phyloP scores from a whole-genome alignment of 2,797 vertebrate genomes.

The Chloroceryle inda region DNA sequence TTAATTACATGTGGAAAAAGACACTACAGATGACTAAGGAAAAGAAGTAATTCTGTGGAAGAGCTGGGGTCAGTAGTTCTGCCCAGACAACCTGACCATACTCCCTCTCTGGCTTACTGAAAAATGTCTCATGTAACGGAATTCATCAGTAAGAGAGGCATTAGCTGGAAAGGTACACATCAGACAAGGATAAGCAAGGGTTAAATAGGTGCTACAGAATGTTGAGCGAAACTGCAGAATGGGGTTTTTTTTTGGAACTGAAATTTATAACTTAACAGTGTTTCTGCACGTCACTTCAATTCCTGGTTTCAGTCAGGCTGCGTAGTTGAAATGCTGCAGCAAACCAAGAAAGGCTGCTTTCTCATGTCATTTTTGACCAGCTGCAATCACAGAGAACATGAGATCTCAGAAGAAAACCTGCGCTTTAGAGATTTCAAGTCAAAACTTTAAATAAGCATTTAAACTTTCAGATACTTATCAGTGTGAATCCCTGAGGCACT shows the following conservation, averaged over 20 bases:
- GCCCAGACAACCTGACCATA: neutral
- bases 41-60: neutral
- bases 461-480: constrained; percentile 46
- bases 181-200: neutral
- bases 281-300: neutral
- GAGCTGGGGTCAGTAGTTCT: neutral
- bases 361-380: neutral
- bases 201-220: neutral
- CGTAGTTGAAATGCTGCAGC: constrained; percentile 17
- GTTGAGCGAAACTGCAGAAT: neutral
- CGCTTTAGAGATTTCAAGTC: constrained; percentile 29
- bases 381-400: constrained; percentile 39
- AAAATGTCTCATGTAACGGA: neutral
- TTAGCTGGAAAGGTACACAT: neutral
- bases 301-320: neutral
- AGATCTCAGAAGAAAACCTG: constrained; percentile 35
- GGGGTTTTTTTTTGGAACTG: neutral
- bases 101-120: neutral
- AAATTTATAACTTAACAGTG: neutral
- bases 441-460: constrained; percentile 55
- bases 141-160: neutral
- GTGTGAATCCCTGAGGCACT: neutral
- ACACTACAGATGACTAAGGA: neutral
- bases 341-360: constrained; percentile 30
- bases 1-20: neutral